These are phyloP conservation scores for Nyctalus aviator DNA, from an alignment of 2,797 vertebrate species.

Conservation along the genomic window DNA sequence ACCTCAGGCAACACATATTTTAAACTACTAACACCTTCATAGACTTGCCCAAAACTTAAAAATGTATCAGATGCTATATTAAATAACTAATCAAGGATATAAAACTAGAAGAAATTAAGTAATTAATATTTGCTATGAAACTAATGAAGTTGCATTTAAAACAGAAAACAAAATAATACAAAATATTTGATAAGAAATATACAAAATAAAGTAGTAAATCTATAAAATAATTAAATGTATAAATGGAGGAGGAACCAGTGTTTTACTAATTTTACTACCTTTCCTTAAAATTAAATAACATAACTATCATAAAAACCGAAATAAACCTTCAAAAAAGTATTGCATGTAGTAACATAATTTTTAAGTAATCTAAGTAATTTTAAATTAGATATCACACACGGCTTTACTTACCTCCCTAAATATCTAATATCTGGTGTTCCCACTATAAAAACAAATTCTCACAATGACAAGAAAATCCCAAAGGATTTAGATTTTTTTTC, in stretches of 20 bases:
- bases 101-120: conserved; percentile 52
- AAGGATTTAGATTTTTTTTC: not conserved
- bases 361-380: conserved; percentile 67
- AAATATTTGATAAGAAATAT: conserved; percentile 37
- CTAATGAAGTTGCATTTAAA: conserved; percentile 47
- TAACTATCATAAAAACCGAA: conserved; percentile 28
- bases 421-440: conserved; percentile 47
- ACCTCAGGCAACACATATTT: not conserved
- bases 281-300: conserved; percentile 46
- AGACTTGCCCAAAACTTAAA: conserved; percentile 50
- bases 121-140: conserved; percentile 20
- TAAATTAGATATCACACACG: conserved; percentile 54
- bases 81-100: conserved; percentile 45
- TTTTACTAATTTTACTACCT: conserved; percentile 61
- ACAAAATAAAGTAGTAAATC: conserved; percentile 49
- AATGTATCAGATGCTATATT: not conserved
- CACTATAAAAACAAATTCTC: conserved; percentile 11
- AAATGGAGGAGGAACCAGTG: conserved; percentile 18
- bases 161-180: conserved; percentile 24
- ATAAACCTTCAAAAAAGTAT: conserved; percentile 22
- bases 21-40: conserved; percentile 44
- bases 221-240: conserved; percentile 60
- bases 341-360: conserved; percentile 37
- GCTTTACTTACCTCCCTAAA: conserved; percentile 78
- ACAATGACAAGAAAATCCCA: not conserved